Base-by-base conservation (phyloP, 2,888 invertebrate species). In the Chloroclysta siterata region DNA sequence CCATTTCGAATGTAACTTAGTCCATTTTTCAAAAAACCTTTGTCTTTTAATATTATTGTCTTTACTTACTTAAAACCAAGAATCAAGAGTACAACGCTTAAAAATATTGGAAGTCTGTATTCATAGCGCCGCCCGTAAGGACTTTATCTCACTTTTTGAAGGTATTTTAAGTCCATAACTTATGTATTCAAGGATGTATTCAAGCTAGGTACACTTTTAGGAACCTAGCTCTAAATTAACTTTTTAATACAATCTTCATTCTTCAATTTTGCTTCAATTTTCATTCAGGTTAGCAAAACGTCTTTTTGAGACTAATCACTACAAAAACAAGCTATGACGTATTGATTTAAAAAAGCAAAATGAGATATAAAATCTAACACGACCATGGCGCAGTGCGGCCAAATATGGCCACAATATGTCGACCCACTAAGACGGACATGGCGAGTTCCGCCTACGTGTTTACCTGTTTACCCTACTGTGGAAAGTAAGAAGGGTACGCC, bases 391-490 rank as follows among this genome's bases (percentile, higher is more conserved):
- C 81, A 80, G 58, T 58, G 58, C 36, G 41, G 56, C 87, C 90
- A 81, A 88, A 90, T 82, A 90, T 85, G 90, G 91, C 61, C 78
- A 77, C 56, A 56, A 56, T 63, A 73, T 63, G 72, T 66, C 84
- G 88, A 85, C 89, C 88, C 80, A 87, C 84, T 88, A 77, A 73
- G 83, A 81, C 86, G 85, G 87, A 89, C 84, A 74, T 72, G 67
- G 68, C 74, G n/a, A 87, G 90, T 88, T 90, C 91, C 90, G 91
- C 84, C 84, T 86, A 71, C 50, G 29, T 73, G 80, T 74, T 85
- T 85, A 88, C 88, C 82, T 81, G 84, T 80, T 88, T 88, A 84
- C 83, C 85, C 84, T 82, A 81, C 79, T 78, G 82, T 78, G 85
- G 83, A 83, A 82, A 83, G 83, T 83, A 85, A 83, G 81, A 82